Conservation (phyloP, 2,797 vertebrate species). For the Triplophysa bombifrons region DNA sequence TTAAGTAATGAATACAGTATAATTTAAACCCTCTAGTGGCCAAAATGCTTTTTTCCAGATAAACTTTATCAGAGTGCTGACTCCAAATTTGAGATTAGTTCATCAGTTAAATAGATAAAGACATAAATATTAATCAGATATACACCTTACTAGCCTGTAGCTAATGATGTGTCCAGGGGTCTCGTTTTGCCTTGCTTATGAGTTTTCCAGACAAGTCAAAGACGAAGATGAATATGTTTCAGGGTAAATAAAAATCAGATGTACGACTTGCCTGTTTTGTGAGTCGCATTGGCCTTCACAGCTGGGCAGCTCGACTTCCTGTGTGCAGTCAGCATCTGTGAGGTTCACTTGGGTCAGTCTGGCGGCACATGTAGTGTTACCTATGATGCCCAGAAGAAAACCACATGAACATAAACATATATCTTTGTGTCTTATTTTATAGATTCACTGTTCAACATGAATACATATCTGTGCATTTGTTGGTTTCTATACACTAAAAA, state of each 20-base stretch:
- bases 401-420: background rate
- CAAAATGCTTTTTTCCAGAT: background rate
- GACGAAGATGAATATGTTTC: background rate
- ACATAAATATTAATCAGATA: too few relatives aligned
- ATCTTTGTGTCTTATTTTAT: too few relatives aligned
- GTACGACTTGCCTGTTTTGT: slow-evolving; percentile 62
- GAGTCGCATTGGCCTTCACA: slow-evolving; percentile 69
- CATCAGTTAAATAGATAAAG: background rate
- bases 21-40: too few relatives aligned
- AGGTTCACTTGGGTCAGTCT: slow-evolving; percentile 50
- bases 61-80: background rate
- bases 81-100: background rate
- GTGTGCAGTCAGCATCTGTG: slow-evolving; percentile 59
- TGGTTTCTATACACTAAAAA: too few relatives aligned
- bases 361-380: slow-evolving; percentile 61
- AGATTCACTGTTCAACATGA: too few relatives aligned
- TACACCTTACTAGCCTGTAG: background rate
- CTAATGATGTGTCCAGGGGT: background rate
- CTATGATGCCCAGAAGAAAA: slow-evolving; percentile 49
- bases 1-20: too few relatives aligned
- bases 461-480: too few relatives aligned
- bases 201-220: background rate
- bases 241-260: background rate
- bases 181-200: background rate
- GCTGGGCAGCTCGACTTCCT: slow-evolving; percentile 57